Percentiles rank a stretch among this genome's conserved stretches.
These are phyloP conservation scores for Anthoscopus minutus DNA, from an alignment of 2,113 vertebrate species.

Conservation along the genomic window DNA sequence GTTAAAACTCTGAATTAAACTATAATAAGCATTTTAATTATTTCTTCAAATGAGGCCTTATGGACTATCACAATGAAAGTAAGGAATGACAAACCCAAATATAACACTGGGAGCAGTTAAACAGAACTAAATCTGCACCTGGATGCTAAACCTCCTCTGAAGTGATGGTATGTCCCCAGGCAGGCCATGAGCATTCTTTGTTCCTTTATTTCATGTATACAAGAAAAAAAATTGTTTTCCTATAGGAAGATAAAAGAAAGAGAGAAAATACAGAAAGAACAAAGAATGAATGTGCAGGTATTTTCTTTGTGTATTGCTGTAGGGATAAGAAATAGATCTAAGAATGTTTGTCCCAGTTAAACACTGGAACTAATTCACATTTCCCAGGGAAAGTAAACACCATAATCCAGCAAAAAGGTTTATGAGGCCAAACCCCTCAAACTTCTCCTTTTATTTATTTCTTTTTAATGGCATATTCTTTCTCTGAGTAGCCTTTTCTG, in stretches of 20 bases:
- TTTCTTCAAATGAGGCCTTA: not conserved
- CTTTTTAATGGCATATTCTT: not conserved
- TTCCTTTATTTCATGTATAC: not conserved
- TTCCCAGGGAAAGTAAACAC: constrained; percentile 41
- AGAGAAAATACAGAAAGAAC: not conserved
- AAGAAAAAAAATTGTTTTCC: not conserved
- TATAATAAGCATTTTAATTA: not conserved
- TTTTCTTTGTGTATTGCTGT: not conserved
- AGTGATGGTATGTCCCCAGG: not conserved
- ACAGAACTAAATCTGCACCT: not conserved
- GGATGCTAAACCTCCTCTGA: not conserved
- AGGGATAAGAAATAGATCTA: not conserved
- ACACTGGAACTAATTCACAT: not conserved
- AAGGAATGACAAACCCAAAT: not conserved
- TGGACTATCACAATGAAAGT: not conserved
- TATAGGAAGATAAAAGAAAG: not conserved
- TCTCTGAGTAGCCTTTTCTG: not conserved
- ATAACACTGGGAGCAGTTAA: not conserved
- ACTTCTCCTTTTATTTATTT: not conserved
- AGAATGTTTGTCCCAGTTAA: not conserved
- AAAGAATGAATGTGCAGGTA: not conserved
- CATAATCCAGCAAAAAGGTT: not conserved
- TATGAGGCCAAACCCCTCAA: not conserved
- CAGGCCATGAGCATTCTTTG: not conserved
- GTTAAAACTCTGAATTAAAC: not conserved